phyloP scores from a whole-genome alignment of 2,797 vertebrate species.

The Bradypus variegatus region DNA sequence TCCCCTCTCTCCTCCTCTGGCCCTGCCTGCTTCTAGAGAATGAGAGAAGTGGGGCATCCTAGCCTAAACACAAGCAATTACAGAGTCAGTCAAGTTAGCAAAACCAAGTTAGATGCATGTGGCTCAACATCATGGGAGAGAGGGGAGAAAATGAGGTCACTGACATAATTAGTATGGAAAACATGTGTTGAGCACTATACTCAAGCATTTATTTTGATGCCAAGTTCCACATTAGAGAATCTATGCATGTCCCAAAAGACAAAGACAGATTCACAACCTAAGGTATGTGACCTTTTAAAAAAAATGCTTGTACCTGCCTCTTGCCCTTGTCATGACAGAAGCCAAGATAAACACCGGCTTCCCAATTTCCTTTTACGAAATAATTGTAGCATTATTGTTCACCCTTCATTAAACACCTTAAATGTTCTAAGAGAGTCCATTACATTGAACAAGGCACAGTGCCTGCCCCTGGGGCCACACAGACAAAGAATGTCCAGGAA shows the following conservation, averaged over 20 bases:
- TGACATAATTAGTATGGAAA: neutral
- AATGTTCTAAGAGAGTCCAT: neutral
- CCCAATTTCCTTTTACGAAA: slow-evolving; percentile 45
- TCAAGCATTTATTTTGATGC: neutral
- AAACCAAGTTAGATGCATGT: neutral
- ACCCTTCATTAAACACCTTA: neutral
- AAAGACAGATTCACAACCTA: neutral
- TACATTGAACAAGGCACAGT: neutral
- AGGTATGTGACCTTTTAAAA: slow-evolving; percentile 31
- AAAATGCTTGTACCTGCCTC: neutral
- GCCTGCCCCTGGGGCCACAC: neutral
- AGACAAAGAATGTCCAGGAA: neutral
- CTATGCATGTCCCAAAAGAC: neutral
- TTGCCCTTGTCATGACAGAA: neutral
- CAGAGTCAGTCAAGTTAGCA: neutral
- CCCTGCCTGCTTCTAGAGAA: neutral
- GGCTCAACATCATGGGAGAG: neutral
- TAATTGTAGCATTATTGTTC: neutral
- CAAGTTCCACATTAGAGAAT: neutral
- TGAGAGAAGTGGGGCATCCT: neutral
- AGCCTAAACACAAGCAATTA: neutral
- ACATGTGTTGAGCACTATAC: neutral
- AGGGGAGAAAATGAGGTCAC: neutral
- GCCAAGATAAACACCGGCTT: slow-evolving; percentile 33
- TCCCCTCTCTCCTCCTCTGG: neutral